These are phyloP conservation scores for Hippocampus comes DNA, from an alignment of 2,113 vertebrate genomes.

Conservation along the genomic window DNA sequence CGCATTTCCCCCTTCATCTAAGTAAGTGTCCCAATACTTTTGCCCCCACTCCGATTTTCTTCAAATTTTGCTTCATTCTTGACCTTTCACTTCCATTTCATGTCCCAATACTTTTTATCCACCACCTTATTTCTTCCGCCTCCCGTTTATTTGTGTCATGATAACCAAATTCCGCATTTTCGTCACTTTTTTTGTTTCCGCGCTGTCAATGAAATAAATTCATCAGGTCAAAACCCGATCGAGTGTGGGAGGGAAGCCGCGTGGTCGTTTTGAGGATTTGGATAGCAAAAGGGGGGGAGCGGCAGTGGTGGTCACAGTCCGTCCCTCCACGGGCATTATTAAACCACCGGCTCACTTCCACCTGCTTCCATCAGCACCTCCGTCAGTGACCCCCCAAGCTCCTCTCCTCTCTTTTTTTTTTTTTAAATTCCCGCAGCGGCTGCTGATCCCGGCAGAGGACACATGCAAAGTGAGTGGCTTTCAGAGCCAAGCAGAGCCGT, in stretches of 20 bases:
- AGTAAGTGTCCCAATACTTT: neutral
- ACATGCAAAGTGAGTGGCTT: conserved; percentile 67
- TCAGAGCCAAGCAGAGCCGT: conserved; percentile 46
- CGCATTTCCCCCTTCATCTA: neutral
- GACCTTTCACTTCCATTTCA: neutral
- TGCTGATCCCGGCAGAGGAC: conserved; percentile 65
- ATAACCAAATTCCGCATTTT: neutral
- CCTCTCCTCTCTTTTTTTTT: neutral
- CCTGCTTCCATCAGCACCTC: conserved; percentile 63
- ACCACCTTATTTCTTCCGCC: neutral
- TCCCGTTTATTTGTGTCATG: neutral
- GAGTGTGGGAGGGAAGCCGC: conserved; percentile 6
- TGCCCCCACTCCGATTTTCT: neutral
- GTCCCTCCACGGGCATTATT: conserved; percentile 53
- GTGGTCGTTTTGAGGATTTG: conserved; percentile 35
- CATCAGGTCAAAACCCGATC: conserved; percentile 53
- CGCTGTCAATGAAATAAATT: conserved; percentile 69
- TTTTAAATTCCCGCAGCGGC: neutral
- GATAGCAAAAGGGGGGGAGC: conserved; percentile 22
- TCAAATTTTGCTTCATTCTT: neutral
- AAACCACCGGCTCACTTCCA: conserved; percentile 56
- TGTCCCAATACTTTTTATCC: too few species aligned
- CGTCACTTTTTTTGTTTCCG: neutral
- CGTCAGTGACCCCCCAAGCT: conserved; percentile 43
- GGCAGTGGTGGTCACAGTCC: conserved; percentile 18